Base-by-base conservation (phyloP, 2,888 invertebrate species). In the Andrena haemorrhoa region DNA sequence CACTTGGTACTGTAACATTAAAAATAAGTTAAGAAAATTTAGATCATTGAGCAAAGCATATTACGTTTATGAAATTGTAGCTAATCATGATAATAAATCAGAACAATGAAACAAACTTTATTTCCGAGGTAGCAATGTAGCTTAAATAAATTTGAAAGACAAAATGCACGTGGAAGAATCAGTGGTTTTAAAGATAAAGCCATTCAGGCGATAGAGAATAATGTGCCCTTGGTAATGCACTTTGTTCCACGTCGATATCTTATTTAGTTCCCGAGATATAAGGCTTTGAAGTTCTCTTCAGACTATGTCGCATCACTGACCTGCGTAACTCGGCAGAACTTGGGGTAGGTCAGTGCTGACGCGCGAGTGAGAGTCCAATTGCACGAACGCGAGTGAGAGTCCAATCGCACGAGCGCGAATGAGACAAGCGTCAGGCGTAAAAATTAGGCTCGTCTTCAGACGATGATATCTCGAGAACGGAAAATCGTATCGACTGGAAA, bases 381-480 rank as follows among this genome's bases (percentile, higher is more conserved):
- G 41, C 2, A 2, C 29, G 60, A 7, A 33, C 0, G 33, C 10
- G 68, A 68, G 4, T 12, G 16, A 53, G 51, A 29, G n/a, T 49
- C 49, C 49, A n/a, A 6, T 49, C n/a, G 41, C 2, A 2, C 29
- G 60, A 7, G 49, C 0, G 33, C 10, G 68, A 68, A 8, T 12
- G 16, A 35, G 53, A 53, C n/a, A 33, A 4, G 3, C 10, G 3
- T 20, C 20, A 23, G 35, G 0, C 12, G 3, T 7, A n/a, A 33
- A 47, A 68, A 74, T 60, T n/a, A 26, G 2, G 12, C 4, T 33
- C 20, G 10, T 6, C 75, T 75, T 69, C 12, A 16, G 16, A 69
- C 60, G 23, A 16, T 10, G 51, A 51, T 75, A 74, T 74, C 58
- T 60, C 68, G 10, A 26, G 49, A 68, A 74, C 68, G 6, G 31